Evolutionary conservation across 1,140 invertebrate species (phyloP), one percentile per base, ranked within the genome.

Genomic region (Lysiphlebus fabarum): DNA sequence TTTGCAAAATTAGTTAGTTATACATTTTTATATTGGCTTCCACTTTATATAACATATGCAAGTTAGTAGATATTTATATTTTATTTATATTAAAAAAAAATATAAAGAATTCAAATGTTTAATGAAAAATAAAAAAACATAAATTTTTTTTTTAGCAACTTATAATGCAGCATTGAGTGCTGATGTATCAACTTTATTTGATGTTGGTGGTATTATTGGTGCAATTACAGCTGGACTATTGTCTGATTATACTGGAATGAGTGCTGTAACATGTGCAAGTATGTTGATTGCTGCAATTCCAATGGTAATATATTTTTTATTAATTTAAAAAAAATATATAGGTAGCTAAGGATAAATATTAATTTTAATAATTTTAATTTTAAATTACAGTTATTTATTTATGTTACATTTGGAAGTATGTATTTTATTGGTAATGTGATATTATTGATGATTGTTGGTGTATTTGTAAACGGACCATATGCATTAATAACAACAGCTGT

Each of bases 1-100:
- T 99, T 98, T 79, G 91, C 94, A n/a, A 99, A 98, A 79, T 82
- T 98, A 6, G 95, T 98, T 54, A 95, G 91, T 72, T 98, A 99
- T 72, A 98, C 95, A 57, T 98, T 98, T 79, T 84, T 98, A 9
- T 98, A 91, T 74, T 99, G 96, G 95, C 81, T 99, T 63, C 96
- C 96, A 48, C 77, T 88, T 11, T 98, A 97, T 67, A 93, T 99
- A 54, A 85, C 87, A 50, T 81, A 82, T 55, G 90, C 90, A 61
- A 91, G 93, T 96, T 73, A 88, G 86, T 85, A 51, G 36, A 51
- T n/a, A 36, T 44, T 44, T n/a, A 5, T n/a, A 67, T 55, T 38
- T 44, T 48, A n/a, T n/a, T n/a, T n/a, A n/a, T n/a, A n/a, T n/a
- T 44, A 37, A 48, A 36, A 47, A 43, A 40, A 37, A 56, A 53